Conservation (phyloP, 2,888 invertebrate species). For the Drosophila paranaensis region DNA sequence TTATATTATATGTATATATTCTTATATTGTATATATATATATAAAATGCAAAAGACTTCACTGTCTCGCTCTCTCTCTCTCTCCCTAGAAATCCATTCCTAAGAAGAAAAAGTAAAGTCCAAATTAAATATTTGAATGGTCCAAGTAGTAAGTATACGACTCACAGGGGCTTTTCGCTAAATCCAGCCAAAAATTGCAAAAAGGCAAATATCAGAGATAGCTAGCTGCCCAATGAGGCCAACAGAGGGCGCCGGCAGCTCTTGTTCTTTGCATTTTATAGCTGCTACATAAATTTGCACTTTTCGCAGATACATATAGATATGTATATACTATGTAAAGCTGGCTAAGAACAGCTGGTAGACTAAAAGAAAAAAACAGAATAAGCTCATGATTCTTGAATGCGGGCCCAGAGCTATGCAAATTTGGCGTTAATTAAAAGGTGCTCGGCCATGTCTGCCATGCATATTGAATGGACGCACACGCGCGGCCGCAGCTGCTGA, state of each 20-base stretch:
- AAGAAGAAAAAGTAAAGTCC: neutral
- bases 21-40: neutral
- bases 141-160: slow-evolving; percentile 4
- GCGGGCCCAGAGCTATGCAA: neutral
- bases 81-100: too few relatives aligned
- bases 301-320: neutral
- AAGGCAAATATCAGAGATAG: neutral
- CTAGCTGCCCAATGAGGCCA: slow-evolving; percentile 1
- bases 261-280: slow-evolving; percentile 1
- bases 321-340: neutral
- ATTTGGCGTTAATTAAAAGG: slow-evolving; percentile 22
- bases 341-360: slow-evolving; percentile 2
- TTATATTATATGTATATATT: neutral
- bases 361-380: neutral
- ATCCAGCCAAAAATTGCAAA: slow-evolving; percentile 3
- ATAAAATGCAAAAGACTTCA: neutral
- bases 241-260: slow-evolving; percentile 6
- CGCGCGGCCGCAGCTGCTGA: slow-evolving; percentile 10
- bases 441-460: slow-evolving; percentile 1
- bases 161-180: neutral
- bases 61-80: neutral
- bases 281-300: neutral
- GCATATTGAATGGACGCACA: slow-evolving; percentile 4
- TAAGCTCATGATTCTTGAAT: slow-evolving; percentile 5
- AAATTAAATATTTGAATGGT: slow-evolving; percentile 2